Evolutionary conservation across 1,140 invertebrate species (phyloP).

Genomic region (Zaprionus vittiger): DNA sequence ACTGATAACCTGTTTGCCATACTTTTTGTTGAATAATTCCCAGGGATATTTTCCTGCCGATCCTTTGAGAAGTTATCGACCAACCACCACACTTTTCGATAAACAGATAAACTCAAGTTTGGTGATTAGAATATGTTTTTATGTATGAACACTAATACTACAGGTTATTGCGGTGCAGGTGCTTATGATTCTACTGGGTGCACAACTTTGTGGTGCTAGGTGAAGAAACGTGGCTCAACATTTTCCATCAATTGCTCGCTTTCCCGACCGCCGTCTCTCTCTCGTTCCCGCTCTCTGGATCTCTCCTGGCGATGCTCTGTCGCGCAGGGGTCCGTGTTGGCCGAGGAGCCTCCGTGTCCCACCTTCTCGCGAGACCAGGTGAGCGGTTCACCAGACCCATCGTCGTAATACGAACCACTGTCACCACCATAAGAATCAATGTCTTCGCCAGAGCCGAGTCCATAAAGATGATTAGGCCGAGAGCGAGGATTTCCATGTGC

Average conservation of each 20-base stretch:
- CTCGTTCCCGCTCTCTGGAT: conserved; percentile 13
- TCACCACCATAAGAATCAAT: conserved; percentile 18
- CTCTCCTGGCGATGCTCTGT: conserved; percentile 38
- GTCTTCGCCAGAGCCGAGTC: conserved; percentile 21
- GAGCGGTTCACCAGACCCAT: conserved; percentile 1
- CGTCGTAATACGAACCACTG: conserved; percentile 39
- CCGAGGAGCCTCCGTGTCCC: neutral
- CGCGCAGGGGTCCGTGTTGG: conserved; percentile 58
- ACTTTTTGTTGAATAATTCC: neutral
- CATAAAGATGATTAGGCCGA: conserved; percentile 3
- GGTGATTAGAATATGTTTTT: neutral
- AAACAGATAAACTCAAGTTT: neutral
- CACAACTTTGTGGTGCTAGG: conserved; percentile 41
- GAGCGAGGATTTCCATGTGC: neutral
- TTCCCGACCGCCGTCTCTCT: conserved; percentile 12
- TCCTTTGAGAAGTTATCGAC: neutral
- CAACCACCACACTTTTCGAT: neutral
- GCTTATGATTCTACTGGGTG: conserved; percentile 55
- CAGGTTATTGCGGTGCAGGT: conserved; percentile 36
- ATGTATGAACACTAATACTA: neutral
- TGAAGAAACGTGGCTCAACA: conserved; percentile 44
- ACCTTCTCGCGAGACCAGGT: conserved; percentile 13
- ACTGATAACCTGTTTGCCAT: neutral
- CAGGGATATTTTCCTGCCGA: neutral
- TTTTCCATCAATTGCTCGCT: conserved; percentile 21